Base-by-base conservation (phyloP, 1,140 invertebrate species). In the Rhagoletis zephyria region DNA sequence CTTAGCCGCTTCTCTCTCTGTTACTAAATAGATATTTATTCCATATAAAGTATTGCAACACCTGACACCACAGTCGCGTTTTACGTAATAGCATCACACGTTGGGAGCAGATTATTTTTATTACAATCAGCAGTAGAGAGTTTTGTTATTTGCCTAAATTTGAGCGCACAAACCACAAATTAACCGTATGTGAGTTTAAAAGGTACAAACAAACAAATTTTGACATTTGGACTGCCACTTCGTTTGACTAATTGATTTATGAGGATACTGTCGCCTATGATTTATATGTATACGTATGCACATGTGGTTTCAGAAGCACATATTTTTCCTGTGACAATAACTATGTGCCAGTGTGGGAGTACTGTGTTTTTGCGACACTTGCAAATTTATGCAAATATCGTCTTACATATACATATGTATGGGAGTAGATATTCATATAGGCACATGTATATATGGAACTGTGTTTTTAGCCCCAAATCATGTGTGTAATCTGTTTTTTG, bases 171-270 rank as follows among this genome's bases (percentile, higher is more conserved):
- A 74, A 5, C 74, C 7, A 1, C n/a, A 14, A 4, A 9, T 56
- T 7, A 5, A 56, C 14, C 56, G 45, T 4, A 10, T 56, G 42
- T 81, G 42, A 74, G 48, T 56, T 2, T 56, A 81, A 30, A 56
- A 56, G 51, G 0, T 7, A 6, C 74, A 59, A 81, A 56, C 48
- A 81, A 30, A 81, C 51, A 12, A 81, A 56, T 81, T 81, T 81
- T 74, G 16, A n/a, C 51, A 81, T 81, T 81, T 56, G n/a, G 0
- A 56, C n/a, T 81, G 74, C 56, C 74, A 81, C 51, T 59, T 59
- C 74, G 14, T 42, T 9, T 30, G 74, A 7, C 48, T 81, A 59
- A 81, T 81, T 81, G 74, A 81, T 81, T 81, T 81, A 81, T 81
- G 74, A 19, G 51, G n/a, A 81, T 56, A 19, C 45, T 30, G 7